These are phyloP conservation scores for Dorcus parallelipipedus DNA, from an alignment of 2,888 invertebrate species.

Conservation along the genomic window DNA sequence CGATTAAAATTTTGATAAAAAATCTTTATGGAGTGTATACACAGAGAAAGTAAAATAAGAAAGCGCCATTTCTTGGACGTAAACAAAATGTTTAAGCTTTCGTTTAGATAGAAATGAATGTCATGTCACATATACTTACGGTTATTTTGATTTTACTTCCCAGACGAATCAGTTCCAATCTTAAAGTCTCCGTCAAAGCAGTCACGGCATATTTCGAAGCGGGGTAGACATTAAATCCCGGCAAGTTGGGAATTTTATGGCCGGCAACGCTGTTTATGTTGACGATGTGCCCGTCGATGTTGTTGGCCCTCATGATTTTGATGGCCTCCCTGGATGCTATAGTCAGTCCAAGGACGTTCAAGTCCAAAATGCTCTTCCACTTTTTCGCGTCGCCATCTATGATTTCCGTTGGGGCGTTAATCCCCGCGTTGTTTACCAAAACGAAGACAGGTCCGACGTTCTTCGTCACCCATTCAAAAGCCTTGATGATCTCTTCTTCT, in stretches of 20 bases:
- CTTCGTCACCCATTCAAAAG: conserved; percentile 1
- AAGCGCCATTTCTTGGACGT: too few species aligned
- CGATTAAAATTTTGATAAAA: too few species aligned
- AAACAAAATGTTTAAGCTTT: too few species aligned
- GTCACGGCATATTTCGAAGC: conserved; percentile 2
- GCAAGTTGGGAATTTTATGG: conserved; percentile 1
- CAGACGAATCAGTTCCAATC: conserved; percentile 3
- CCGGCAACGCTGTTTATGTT: conserved; percentile 13
- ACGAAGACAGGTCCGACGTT: conserved; percentile 1
- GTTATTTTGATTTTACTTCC: conserved; percentile 3
- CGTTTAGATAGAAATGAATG: too few species aligned
- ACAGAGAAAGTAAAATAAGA: too few species aligned
- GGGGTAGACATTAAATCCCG: neutral
- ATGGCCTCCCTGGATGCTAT: conserved; percentile 9
- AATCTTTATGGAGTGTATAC: too few species aligned
- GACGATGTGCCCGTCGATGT: conserved; percentile 12
- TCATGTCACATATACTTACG: neutral
- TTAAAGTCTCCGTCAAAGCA: neutral
- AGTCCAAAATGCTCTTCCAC: conserved; percentile 8
- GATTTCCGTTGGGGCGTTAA: neutral
- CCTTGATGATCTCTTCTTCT: conserved; percentile 5
- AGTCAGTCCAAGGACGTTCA: conserved; percentile 5
- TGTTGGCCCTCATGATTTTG: conserved; percentile 7
- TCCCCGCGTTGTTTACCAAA: conserved; percentile 8
- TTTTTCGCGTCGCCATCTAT: conserved; percentile 6